Conservation (phyloP, 2,888 invertebrate species). For the Sesia bembeciformis region DNA sequence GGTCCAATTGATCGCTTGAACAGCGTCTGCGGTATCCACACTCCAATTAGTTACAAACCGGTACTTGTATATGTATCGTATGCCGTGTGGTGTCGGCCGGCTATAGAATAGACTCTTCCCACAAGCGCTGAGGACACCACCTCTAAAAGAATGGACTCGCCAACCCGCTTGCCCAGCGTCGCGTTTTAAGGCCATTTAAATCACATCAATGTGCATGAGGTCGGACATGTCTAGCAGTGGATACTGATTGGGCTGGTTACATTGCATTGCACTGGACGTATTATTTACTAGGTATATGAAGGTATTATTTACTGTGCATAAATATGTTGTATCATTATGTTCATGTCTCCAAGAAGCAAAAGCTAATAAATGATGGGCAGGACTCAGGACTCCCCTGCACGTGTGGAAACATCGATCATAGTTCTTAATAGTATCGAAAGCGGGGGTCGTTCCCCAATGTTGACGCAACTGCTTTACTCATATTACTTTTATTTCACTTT, state of each 20-base stretch:
- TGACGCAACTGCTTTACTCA: constrained; percentile 12
- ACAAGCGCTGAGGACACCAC: too few species aligned
- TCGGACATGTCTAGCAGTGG: too few species aligned
- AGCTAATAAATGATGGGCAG: constrained; percentile 38
- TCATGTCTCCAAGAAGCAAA: constrained; percentile 19
- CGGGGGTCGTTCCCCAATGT: constrained; percentile 20
- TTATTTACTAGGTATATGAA: too few species aligned
- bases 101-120: too few species aligned
- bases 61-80: not conserved
- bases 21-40: not conserved
- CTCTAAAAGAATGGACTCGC: too few species aligned
- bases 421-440: constrained; percentile 22
- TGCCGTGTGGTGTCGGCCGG: not conserved
- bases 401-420: constrained; percentile 47
- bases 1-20: not conserved
- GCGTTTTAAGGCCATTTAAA: too few species aligned
- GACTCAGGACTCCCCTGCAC: constrained; percentile 31
- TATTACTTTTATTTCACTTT: not conserved
- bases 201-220: too few species aligned
- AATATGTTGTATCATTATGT: constrained; percentile 1
- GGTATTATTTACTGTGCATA: too few species aligned
- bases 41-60: not conserved
- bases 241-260: too few species aligned
- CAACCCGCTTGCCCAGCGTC: too few species aligned
- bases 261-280: too few species aligned